Evolutionary conservation across 1,140 invertebrate genomes (phyloP).

Genomic region (Papilio aristodemus): DNA sequence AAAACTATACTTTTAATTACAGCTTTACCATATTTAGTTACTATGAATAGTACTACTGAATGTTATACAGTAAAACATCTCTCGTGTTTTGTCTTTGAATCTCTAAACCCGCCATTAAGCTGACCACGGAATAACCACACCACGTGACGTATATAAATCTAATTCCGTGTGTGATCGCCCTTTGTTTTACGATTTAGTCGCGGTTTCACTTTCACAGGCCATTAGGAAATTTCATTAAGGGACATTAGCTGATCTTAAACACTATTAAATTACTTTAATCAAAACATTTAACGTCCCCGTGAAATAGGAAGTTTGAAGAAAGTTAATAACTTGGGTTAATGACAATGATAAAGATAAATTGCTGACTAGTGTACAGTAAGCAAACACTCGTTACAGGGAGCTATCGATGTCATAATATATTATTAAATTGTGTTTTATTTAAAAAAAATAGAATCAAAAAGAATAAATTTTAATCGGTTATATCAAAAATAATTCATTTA

Average conservation of each 20-base stretch:
- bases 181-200: conserved; percentile 25
- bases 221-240: conserved; percentile 27
- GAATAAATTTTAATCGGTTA: no score
- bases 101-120: conserved; percentile 7
- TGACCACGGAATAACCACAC: conserved; percentile 22
- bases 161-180: conserved; percentile 14
- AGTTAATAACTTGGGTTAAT: no score
- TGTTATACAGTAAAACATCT: not conserved
- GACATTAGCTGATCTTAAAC: conserved; percentile 4
- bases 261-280: not conserved
- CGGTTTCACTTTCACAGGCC: conserved; percentile 1
- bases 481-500: no score
- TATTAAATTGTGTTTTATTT: no score
- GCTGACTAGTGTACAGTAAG: no score
- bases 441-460: no score
- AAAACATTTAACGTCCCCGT: not conserved
- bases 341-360: no score
- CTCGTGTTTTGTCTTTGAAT: not conserved
- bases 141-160: conserved; percentile 30
- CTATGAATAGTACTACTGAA: not conserved
- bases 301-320: not conserved
- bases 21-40: no score
- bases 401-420: no score
- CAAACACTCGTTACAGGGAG: no score
- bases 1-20: no score